A percentile compares a stretch with the other conserved stretches of the same genome.
Conservation (phyloP, 2,113 vertebrate species). For the Scalopus aquaticus region DNA sequence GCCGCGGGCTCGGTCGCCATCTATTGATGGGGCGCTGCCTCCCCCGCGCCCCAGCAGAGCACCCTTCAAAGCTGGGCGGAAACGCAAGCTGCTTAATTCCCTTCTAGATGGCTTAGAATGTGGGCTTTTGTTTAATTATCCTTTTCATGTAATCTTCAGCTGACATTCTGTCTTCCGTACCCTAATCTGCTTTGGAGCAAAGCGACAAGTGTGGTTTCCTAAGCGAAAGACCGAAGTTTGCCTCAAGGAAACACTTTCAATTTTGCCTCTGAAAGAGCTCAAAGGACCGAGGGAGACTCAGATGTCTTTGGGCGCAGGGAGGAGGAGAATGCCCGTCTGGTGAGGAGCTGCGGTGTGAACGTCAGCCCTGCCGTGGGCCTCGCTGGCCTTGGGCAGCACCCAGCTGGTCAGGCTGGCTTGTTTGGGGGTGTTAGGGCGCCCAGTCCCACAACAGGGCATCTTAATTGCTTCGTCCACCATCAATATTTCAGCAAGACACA, state of each 20-base stretch:
- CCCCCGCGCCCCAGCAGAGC: constrained; percentile 2
- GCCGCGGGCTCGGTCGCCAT: constrained; percentile 32
- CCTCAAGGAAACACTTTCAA: constrained; percentile 64
- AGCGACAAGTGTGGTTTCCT: constrained; percentile 50
- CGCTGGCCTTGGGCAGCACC: rapidly evolving
- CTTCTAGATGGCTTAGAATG: constrained; percentile 27
- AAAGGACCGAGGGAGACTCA: not conserved
- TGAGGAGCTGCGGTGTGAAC: too few relatives aligned
- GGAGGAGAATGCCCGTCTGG: too few relatives aligned
- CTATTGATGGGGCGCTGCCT: constrained; percentile 66
- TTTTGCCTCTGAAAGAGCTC: constrained; percentile 52
- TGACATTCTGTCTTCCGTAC: constrained; percentile 11
- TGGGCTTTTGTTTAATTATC: constrained; percentile 67
- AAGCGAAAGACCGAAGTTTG: constrained; percentile 67
- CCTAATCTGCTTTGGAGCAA: constrained; percentile 68
- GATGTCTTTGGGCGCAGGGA: not conserved
- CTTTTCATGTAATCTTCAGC: constrained; percentile 58
- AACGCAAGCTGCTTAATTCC: constrained; percentile 45
- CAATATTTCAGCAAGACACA: not conserved
- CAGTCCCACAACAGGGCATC: rapidly evolving
- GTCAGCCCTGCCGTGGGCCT: too few relatives aligned
- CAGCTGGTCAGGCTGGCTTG: too few relatives aligned
- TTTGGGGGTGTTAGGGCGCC: not conserved
- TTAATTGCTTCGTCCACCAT: rapidly evolving
- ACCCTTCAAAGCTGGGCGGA: constrained; percentile 34